Evolutionary conservation across 1,140 invertebrate genomes (phyloP).

Genomic region (Callitettix versicolor): DNA sequence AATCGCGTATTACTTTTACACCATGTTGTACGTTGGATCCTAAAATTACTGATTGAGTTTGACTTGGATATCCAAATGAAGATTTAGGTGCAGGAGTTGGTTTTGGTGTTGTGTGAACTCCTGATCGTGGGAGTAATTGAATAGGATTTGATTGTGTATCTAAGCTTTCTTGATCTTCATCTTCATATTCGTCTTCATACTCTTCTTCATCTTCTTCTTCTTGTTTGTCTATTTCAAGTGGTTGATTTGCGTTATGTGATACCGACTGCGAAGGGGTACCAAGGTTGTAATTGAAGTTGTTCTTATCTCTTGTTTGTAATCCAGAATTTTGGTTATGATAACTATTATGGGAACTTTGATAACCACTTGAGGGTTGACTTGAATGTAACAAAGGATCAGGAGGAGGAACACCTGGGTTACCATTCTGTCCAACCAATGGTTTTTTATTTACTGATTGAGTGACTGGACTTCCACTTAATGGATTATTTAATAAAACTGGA

Average conservation of each 20-base stretch:
- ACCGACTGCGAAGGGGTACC: background rate
- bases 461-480: no score
- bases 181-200: slow-evolving; percentile 41
- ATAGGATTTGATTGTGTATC: slow-evolving; percentile 16
- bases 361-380: no score
- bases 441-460: no score
- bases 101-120: slow-evolving; percentile 12
- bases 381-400: slow-evolving; percentile 1
- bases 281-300: slow-evolving; percentile 3
- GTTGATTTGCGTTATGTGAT: background rate
- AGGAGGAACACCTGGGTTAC: background rate
- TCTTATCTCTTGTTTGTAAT: slow-evolving; percentile 5
- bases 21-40: slow-evolving; percentile 28
- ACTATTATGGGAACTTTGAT: background rate
- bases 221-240: slow-evolving; percentile 26
- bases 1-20: slow-evolving; percentile 31
- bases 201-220: slow-evolving; percentile 37
- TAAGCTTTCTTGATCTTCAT: slow-evolving; percentile 40
- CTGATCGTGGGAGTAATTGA: slow-evolving; percentile 7
- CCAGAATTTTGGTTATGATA: background rate
- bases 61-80: slow-evolving; percentile 20
- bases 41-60: slow-evolving; percentile 28
- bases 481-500: slow-evolving; percentile 12
- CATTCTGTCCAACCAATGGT: no score
- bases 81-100: background rate